Evolutionary conservation across 2,888 invertebrate genomes (phyloP).

Genomic region (Piscicola geometra): DNA sequence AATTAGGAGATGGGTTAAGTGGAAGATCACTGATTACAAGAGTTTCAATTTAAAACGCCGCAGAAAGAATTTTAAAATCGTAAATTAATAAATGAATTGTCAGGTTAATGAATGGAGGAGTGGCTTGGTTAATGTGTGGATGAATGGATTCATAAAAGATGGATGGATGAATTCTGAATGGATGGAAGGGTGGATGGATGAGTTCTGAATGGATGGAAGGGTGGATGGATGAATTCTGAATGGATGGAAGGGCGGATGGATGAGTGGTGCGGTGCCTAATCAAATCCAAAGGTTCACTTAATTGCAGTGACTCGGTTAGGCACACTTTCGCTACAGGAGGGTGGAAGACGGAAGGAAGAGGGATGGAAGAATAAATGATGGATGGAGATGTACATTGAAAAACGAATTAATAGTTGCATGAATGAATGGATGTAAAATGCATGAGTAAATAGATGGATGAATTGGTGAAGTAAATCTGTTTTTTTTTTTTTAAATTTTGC

Average conservation of each 20-base stretch:
- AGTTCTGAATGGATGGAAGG: constrained; percentile 9
- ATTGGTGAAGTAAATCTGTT: neutral
- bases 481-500: neutral
- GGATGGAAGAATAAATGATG: constrained; percentile 1
- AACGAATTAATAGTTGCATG: neutral
- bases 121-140: neutral
- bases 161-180: neutral
- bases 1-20: neutral
- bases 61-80: too few relatives aligned
- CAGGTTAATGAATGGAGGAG: neutral
- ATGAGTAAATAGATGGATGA: neutral
- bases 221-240: neutral
- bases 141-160: neutral
- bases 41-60: too few relatives aligned
- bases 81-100: too few relatives aligned
- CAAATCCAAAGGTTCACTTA: too few relatives aligned
- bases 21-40: neutral
- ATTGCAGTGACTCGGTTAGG: too few relatives aligned
- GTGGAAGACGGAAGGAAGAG: neutral
- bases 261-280: neutral
- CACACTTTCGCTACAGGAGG: too few relatives aligned
- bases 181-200: constrained; percentile 8
- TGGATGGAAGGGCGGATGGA: constrained; percentile 5
- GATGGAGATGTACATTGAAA: neutral
- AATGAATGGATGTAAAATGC: neutral